A percentile compares a stretch with the other conserved stretches of the same genome.
Conservation (phyloP, 64 coral and sea anemone species). For the Platygyra sinensis region DNA sequence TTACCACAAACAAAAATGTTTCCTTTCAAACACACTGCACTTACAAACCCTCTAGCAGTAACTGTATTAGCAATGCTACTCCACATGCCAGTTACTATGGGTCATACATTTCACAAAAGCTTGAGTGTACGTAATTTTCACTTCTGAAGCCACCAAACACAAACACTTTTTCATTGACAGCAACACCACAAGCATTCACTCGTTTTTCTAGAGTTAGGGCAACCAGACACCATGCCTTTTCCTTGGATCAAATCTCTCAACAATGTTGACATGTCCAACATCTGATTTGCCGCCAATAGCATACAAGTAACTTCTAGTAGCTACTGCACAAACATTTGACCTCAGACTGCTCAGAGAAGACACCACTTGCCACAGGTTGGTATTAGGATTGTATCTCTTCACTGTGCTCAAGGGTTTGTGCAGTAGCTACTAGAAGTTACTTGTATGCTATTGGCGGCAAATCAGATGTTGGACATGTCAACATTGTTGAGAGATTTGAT, state of each 20-base stretch:
- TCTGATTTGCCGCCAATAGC: conserved; percentile 62
- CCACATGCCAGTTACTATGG: neutral
- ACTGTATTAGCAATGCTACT: neutral
- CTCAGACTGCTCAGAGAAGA: too few species aligned
- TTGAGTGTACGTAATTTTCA: neutral
- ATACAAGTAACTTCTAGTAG: conserved; percentile 43
- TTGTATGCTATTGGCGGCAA: conserved; percentile 72
- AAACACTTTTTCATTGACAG: conserved; percentile 29
- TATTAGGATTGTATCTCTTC: too few species aligned
- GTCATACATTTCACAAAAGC: conserved; percentile 51
- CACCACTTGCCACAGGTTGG: too few species aligned
- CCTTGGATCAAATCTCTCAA: conserved; percentile 53
- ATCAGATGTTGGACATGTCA: neutral
- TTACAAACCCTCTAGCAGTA: neutral
- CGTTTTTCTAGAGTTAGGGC: conserved; percentile 19
- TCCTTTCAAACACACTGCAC: neutral
- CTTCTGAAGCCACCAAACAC: conserved; percentile 43
- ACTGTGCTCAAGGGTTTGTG: conserved; percentile 59
- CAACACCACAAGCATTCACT: conserved; percentile 33
- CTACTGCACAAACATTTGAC: conserved; percentile 58
- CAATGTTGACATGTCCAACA: conserved; percentile 14
- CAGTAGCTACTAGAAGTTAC: conserved; percentile 39
- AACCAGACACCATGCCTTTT: conserved; percentile 38
- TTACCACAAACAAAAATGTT: neutral
- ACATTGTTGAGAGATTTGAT: conserved; percentile 58